Base-by-base conservation (phyloP, 2,888 invertebrate genomes). In the Campoletis raptor region DNA sequence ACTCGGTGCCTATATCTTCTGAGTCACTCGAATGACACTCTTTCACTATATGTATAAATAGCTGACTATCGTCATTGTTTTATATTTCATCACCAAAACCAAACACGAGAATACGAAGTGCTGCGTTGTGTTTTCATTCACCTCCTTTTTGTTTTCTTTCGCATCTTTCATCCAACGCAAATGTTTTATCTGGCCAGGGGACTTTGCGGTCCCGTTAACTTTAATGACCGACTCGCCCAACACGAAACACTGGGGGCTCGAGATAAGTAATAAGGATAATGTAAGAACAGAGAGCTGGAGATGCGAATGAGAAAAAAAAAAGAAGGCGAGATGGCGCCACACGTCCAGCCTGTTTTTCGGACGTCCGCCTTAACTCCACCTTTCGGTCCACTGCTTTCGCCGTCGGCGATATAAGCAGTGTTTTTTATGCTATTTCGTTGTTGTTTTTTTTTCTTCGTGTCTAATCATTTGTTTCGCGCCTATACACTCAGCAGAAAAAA, bases 231-330 rank as follows among this genome's bases (percentile, higher is more conserved):
- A 84, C 81, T 81, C 78, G 61, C 42, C 81, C 81, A 69, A 81
- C 85, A 72, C 86, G 86, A 84, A 87, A 87, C 72, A 84, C 87
- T 85, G 84, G 87, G 72, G 81, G 78, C 82, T 80, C 79, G 84
- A 88, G 87, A 88, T 88, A 88, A 88, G 88, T 88, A 88, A 88
- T 87, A 88, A 85, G 87, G 73, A 88, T 88, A 86, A 88, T 86
- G 85, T 85, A 79, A 84, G 84, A 77, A 81, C 84, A 73, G 57
- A 83, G 85, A 85, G 67, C 37, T 64, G 72, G 48, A 57, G 82
- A 82, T 69, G 82, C 52, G 82, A 61, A 85, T 76, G 82, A 69
- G 24, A 80, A 78, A 85, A 88, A 85, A 88, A 82, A 84, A 83
- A 86, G 64, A 70, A 86, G 85, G 83, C 85, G 87, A 86, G 85